These are phyloP conservation scores for Dynastes grantii DNA, from an alignment of 2,888 invertebrate genomes.

Conservation along the genomic window DNA sequence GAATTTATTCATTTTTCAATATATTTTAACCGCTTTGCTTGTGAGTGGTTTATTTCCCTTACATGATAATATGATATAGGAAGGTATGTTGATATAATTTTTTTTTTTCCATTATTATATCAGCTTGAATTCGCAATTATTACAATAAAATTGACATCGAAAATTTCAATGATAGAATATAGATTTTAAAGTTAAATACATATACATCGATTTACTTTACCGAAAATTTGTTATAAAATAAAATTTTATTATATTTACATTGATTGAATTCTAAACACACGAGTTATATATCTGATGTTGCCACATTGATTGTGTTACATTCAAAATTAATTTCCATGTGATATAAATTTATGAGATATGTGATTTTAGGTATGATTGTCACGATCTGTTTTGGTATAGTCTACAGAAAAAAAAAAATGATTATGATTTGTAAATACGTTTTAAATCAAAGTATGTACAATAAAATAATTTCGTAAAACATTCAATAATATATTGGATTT, in stretches of 20 bases:
- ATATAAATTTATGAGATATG: background rate
- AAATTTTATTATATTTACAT: constrained; percentile 40
- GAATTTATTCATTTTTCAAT: constrained; percentile 56
- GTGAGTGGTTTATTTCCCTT: background rate
- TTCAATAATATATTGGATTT: background rate
- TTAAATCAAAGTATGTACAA: background rate
- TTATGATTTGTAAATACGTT: background rate
- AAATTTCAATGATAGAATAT: constrained; percentile 52
- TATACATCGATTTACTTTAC: constrained; percentile 49
- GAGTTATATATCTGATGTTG: constrained; percentile 27
- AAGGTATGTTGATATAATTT: background rate
- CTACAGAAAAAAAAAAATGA: background rate
- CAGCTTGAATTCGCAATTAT: constrained; percentile 7
- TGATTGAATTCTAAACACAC: constrained; percentile 14
- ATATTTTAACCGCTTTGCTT: constrained; percentile 44
- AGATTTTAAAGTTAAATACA: constrained; percentile 39
- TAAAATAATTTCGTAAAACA: constrained; percentile 7
- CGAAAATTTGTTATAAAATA: constrained; percentile 40
- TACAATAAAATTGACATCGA: constrained; percentile 32
- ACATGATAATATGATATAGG: background rate
- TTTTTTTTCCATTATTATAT: constrained; percentile 2
- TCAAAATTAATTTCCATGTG: background rate
- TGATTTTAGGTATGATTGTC: constrained; percentile 2
- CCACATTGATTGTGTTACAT: constrained; percentile 36
- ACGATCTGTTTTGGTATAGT: constrained; percentile 6